Evolutionary conservation across 2,797 vertebrate species (phyloP).

Genomic region (Poeciliopsis gracilis): DNA sequence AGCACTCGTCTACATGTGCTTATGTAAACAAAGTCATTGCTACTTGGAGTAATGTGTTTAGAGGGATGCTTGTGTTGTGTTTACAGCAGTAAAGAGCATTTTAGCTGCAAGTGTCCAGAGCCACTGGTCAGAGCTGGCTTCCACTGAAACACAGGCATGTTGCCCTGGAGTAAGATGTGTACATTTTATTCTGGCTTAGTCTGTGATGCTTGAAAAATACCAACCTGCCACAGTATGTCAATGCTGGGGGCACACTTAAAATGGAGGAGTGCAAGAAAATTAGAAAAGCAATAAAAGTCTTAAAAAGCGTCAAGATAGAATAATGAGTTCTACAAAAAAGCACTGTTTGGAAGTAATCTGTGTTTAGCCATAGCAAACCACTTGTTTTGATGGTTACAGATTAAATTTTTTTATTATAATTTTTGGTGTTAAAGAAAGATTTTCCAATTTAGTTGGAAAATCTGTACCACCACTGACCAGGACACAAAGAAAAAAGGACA

Average conservation of each 20-base stretch:
- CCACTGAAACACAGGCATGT: neutral
- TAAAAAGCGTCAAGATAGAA: neutral
- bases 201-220: neutral
- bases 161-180: neutral
- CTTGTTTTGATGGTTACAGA: neutral
- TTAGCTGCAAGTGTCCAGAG: neutral
- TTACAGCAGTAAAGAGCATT: neutral
- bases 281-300: neutral
- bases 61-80: neutral
- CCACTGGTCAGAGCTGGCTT: neutral
- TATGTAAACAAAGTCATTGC: neutral
- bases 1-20: neutral
- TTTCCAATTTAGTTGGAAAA: constrained; percentile 17
- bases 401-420: neutral
- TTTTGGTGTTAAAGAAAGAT: neutral
- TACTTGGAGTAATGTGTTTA: neutral
- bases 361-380: neutral
- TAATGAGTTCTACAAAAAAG: neutral
- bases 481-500: constrained; percentile 1
- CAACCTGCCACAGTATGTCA: neutral
- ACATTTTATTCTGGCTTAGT: neutral
- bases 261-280: neutral
- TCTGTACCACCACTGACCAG: constrained; percentile 21
- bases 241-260: neutral
- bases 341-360: neutral